Percentiles rank a stretch among this genome's conserved stretches.
Conservation (phyloP, 1,140 invertebrate genomes). For the Babylonia areolata region DNA sequence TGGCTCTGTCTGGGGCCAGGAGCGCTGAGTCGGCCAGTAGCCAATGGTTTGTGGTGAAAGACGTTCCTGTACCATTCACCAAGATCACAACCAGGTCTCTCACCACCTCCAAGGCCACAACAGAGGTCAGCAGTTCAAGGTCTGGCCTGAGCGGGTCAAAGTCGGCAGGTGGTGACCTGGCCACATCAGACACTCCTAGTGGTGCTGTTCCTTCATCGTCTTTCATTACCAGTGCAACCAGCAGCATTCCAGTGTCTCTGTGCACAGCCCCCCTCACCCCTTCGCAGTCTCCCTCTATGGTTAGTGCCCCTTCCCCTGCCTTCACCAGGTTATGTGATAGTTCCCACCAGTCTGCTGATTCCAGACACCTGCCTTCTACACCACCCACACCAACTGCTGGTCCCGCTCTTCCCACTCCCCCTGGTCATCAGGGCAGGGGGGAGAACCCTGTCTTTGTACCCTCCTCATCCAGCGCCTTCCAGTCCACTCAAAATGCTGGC, state of each 20-base stretch:
- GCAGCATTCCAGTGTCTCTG: conserved; percentile 14
- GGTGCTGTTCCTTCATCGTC: conserved; percentile 7
- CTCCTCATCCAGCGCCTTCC: background rate
- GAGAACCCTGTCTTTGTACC: background rate
- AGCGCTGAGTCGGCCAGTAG: background rate
- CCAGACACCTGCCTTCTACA: background rate
- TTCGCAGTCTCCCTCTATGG: background rate
- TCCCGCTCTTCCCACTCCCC: background rate
- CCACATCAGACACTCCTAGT: background rate
- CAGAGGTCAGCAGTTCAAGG: background rate
- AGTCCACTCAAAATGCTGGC: background rate
- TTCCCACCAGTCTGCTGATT: background rate
- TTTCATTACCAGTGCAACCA: conserved; percentile 10
- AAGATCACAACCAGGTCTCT: background rate
- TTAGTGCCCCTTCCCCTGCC: background rate
- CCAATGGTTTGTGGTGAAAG: conserved; percentile 3
- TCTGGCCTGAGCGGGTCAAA: background rate
- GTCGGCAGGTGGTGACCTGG: background rate
- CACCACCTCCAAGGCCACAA: background rate
- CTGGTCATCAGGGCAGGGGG: background rate
- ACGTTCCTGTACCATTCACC: background rate
- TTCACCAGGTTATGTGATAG: background rate
- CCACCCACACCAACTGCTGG: background rate
- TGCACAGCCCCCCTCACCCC: background rate
- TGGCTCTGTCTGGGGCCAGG: background rate